Conservation (phyloP, 2,888 invertebrate species). For the Lagria hirta region DNA sequence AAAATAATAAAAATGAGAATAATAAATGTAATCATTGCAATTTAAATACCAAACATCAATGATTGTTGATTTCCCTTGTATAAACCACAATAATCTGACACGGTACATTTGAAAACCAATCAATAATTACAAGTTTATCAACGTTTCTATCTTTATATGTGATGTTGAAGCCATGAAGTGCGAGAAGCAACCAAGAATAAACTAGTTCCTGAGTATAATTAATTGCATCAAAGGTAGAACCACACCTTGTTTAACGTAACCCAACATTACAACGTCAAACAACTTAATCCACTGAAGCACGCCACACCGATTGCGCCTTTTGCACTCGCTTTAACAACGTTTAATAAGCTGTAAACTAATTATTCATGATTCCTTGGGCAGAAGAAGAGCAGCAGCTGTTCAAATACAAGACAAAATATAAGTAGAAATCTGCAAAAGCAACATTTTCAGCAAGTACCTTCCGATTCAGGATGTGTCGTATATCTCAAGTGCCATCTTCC, state of each 20-base stretch:
- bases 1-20: no score
- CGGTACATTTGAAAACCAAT: conserved; percentile 14
- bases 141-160: conserved; percentile 24
- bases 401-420: conserved; percentile 3
- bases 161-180: conserved; percentile 30
- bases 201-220: conserved; percentile 34
- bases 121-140: conserved; percentile 26
- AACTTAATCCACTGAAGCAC: conserved; percentile 34
- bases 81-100: conserved; percentile 19
- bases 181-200: conserved; percentile 32
- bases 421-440: conserved; percentile 5
- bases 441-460: conserved; percentile 9
- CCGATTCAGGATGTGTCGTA: conserved; percentile 18
- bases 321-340: conserved; percentile 29
- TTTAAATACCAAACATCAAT: no score
- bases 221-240: conserved; percentile 35
- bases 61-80: no score
- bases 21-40: no score
- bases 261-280: conserved; percentile 36
- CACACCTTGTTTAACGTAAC: conserved; percentile 37
- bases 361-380: conserved; percentile 24
- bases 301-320: conserved; percentile 30
- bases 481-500: conserved; percentile 20
- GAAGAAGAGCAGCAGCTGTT: conserved; percentile 14
- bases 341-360: conserved; percentile 31